Evolutionary conservation across 2,888 invertebrate genomes (phyloP).

Genomic region (Tenthredo notha): DNA sequence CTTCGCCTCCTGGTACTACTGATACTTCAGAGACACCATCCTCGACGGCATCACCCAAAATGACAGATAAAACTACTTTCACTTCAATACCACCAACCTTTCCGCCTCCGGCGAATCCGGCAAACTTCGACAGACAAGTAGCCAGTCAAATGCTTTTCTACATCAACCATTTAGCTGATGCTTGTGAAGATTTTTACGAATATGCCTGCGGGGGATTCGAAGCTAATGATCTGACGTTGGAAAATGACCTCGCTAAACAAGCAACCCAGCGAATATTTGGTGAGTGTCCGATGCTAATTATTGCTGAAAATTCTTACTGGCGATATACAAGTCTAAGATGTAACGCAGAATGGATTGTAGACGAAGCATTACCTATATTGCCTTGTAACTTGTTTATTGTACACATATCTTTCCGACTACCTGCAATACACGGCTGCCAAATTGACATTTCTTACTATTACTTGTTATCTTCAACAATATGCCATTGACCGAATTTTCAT

Average conservation of each 20-base stretch:
- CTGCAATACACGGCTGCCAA: background rate
- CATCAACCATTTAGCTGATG: conserved; percentile 69
- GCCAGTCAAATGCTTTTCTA: conserved; percentile 68
- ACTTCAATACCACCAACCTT: too few species aligned
- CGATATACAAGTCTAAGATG: background rate
- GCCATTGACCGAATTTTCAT: background rate
- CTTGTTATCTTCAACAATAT: background rate
- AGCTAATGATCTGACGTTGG: conserved; percentile 62
- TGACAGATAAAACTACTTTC: too few species aligned
- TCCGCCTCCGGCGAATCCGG: too few species aligned
- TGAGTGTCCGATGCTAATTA: conserved; percentile 55
- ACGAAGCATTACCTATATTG: background rate
- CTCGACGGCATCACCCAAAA: too few species aligned
- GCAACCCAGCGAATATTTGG: conserved; percentile 65
- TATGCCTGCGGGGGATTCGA: conserved; percentile 69
- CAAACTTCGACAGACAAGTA: conserved; percentile 58
- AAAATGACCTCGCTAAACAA: conserved; percentile 57
- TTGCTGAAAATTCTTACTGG: background rate
- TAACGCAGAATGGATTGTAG: background rate
- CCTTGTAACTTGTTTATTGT: background rate
- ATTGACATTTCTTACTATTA: background rate
- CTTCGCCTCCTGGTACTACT: too few species aligned
- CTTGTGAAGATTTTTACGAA: conserved; percentile 70
- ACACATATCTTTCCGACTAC: background rate
- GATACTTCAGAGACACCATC: too few species aligned